These are phyloP conservation scores for Carpatolechia fugitivella DNA, from an alignment of 2,888 invertebrate genomes.

Conservation along the genomic window DNA sequence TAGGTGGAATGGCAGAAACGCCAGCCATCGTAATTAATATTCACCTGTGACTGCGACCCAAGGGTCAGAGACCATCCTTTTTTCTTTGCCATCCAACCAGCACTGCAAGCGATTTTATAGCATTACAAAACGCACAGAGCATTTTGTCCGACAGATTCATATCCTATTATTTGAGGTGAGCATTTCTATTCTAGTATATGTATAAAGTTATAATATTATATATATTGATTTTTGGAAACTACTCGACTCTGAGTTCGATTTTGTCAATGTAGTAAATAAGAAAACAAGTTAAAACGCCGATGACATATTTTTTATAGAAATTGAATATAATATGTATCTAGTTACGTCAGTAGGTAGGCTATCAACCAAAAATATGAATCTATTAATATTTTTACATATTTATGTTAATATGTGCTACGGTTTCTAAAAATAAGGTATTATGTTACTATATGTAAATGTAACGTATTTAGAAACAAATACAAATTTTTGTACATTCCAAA, in stretches of 20 bases:
- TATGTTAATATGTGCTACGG: constrained; percentile 26
- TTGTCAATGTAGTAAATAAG: too few species aligned
- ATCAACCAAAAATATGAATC: background rate
- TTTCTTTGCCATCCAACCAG: constrained; percentile 10
- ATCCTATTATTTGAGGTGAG: background rate
- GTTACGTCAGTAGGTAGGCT: too few species aligned
- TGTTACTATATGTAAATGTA: constrained; percentile 28
- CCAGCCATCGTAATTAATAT: constrained; percentile 22
- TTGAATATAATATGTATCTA: background rate
- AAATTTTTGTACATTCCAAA: constrained; percentile 31
- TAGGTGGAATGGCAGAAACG: constrained; percentile 21
- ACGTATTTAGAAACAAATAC: constrained; percentile 19
- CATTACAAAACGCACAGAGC: constrained; percentile 10
- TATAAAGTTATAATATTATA: too few species aligned
- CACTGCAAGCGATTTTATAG: constrained; percentile 11
- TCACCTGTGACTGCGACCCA: constrained; percentile 22
- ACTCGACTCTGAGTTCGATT: too few species aligned
- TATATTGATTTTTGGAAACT: too few species aligned
- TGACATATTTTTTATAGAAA: too few species aligned
- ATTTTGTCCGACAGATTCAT: background rate
- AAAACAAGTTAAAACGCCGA: too few species aligned
- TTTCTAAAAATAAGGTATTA: constrained; percentile 18
- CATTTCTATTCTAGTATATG: too few species aligned
- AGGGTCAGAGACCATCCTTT: constrained; percentile 19
- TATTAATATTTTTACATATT: constrained; percentile 15